Conservation (phyloP, 2,797 vertebrate species). For the Tragelaphus eurycerus region DNA sequence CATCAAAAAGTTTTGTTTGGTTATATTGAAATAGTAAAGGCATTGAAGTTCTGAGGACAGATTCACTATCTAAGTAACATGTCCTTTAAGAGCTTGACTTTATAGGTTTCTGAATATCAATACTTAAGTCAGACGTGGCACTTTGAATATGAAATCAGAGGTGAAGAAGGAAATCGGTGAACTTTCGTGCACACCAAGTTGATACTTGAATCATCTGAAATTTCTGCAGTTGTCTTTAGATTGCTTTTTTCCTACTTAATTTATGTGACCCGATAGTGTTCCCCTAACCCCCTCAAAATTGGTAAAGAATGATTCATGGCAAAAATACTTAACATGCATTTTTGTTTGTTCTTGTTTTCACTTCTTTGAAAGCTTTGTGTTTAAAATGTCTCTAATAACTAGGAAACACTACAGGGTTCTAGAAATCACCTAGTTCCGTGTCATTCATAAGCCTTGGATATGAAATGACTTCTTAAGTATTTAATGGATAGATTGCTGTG, state of each 20-base stretch:
- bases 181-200: constrained; percentile 33
- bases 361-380: constrained; percentile 26
- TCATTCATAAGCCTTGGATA: constrained; percentile 3
- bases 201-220: constrained; percentile 66
- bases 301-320: background rate
- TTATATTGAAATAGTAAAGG: constrained; percentile 30
- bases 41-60: constrained; percentile 10
- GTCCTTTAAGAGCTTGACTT: constrained; percentile 13
- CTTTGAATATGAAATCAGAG: constrained; percentile 58
- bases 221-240: constrained; percentile 34
- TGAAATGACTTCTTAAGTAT: constrained; percentile 14
- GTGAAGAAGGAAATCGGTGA: constrained; percentile 48
- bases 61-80: background rate
- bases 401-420: constrained; percentile 41
- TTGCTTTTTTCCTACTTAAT: constrained; percentile 27
- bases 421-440: background rate
- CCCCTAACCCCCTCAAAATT: background rate
- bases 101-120: constrained; percentile 2
- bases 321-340: background rate
- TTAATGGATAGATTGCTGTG: background rate
- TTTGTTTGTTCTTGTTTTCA: constrained; percentile 37
- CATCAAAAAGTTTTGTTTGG: constrained; percentile 12
- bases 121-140: constrained; percentile 46
- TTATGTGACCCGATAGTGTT: background rate
- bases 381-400: background rate